Percentiles rank a stretch among this genome's conserved stretches.
phyloP scores from a whole-genome alignment of 2,797 vertebrate genomes.

The Parauchenoglanis ngamensis region DNA sequence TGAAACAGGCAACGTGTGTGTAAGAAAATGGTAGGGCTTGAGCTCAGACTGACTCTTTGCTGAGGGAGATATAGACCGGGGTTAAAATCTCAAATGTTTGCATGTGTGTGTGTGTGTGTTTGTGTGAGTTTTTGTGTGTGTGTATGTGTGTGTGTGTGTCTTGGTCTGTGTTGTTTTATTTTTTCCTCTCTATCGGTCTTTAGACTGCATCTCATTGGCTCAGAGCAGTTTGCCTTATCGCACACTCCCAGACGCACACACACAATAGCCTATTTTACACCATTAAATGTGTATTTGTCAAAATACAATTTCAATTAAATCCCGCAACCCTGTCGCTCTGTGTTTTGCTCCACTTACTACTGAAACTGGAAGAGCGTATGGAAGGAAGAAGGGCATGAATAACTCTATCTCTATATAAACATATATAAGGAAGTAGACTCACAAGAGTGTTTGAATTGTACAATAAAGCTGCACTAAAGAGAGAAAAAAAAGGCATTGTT shows the following conservation, averaged over 20 bases:
- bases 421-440: conserved; percentile 29
- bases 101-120: conserved; percentile 43
- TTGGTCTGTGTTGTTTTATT: conserved; percentile 50
- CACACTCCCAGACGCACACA: conserved; percentile 73
- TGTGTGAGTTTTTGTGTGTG: conserved; percentile 39
- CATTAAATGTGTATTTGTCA: conserved; percentile 83
- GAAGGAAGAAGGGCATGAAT: conserved; percentile 39
- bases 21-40: conserved; percentile 77
- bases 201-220: conserved; percentile 76
- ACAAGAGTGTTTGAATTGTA: conserved; percentile 40
- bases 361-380: conserved; percentile 37
- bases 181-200: conserved; percentile 55
- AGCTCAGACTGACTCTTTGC: conserved; percentile 54
- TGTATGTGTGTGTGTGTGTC: conserved; percentile 45
- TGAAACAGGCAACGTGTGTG: conserved; percentile 58
- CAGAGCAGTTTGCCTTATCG: conserved; percentile 78
- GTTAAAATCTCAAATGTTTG: conserved; percentile 49
- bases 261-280: conserved; percentile 81
- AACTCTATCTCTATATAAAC: conserved; percentile 40
- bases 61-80: conserved; percentile 43
- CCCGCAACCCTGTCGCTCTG: conserved; percentile 63
- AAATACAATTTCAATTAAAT: conserved; percentile 83
- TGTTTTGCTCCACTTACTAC: conserved; percentile 62
- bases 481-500: neutral
- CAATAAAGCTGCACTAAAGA: conserved; percentile 24